Conservation (phyloP, 2,113 vertebrate genomes). For the Ictalurus furcatus region DNA sequence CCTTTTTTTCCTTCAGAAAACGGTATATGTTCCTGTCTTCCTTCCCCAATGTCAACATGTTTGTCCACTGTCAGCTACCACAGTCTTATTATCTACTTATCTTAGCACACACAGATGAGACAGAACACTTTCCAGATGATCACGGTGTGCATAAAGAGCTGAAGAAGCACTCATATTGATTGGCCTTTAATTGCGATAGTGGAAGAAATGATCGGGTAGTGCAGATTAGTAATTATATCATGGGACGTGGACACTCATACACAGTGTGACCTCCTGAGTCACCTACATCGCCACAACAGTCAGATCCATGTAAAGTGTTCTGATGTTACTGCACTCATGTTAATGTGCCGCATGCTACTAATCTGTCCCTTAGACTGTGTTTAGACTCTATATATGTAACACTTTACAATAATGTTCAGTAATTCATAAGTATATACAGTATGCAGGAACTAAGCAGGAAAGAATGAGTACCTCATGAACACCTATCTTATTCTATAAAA, state of each 20-base stretch:
- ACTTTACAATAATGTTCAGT: not conserved
- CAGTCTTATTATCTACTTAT: constrained; percentile 3
- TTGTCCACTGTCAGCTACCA: not conserved
- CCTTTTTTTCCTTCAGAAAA: not conserved
- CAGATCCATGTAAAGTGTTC: constrained; percentile 9
- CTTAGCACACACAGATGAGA: constrained; percentile 8
- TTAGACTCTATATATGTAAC: not conserved
- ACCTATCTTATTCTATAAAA: not conserved
- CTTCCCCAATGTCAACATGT: not conserved
- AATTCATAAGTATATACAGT: not conserved
- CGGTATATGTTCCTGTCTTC: not conserved
- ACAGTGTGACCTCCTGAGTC: constrained; percentile 8
- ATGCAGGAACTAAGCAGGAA: not conserved
- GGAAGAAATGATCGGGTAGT: not conserved
- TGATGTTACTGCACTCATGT: not conserved
- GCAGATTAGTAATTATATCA: constrained; percentile 28
- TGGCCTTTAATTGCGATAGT: constrained; percentile 25
- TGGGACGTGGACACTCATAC: constrained; percentile 7
- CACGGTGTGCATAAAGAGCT: constrained; percentile 7
- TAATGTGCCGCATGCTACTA: not conserved
- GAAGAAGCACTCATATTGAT: constrained; percentile 19
- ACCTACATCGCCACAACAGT: not conserved
- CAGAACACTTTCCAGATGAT: constrained; percentile 12
- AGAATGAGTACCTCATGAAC: not conserved
- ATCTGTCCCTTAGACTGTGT: not conserved